Evolutionary conservation across 2,113 vertebrate species (phyloP).

Genomic region (Melanostigma gelatinosum): DNA sequence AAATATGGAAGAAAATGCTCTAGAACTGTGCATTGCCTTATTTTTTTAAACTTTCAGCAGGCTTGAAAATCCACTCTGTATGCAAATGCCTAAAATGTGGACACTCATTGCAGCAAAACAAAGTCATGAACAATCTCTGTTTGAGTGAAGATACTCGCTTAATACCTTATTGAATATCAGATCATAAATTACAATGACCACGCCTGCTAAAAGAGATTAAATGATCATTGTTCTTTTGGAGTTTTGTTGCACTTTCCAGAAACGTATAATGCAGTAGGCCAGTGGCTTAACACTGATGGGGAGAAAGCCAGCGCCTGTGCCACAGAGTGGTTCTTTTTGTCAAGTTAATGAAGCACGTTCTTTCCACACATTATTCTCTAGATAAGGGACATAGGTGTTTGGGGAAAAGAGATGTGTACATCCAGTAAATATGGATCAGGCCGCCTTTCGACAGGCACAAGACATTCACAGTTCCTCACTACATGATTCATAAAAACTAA

Average conservation of each 20-base stretch:
- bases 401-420: slow-evolving; percentile 58
- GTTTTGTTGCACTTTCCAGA: slow-evolving; percentile 75
- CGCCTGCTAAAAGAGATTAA: slow-evolving; percentile 29
- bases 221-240: slow-evolving; percentile 30
- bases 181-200: slow-evolving; percentile 39
- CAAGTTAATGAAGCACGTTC: slow-evolving; percentile 47
- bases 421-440: slow-evolving; percentile 61
- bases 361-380: slow-evolving; percentile 36
- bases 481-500: slow-evolving; percentile 65
- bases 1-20: slow-evolving; percentile 83
- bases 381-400: slow-evolving; percentile 33
- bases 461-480: slow-evolving; percentile 73
- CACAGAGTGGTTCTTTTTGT: slow-evolving; percentile 38
- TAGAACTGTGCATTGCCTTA: slow-evolving; percentile 68
- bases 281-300: not conserved
- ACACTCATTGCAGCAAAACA: slow-evolving; percentile 23
- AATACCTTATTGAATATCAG: slow-evolving; percentile 39
- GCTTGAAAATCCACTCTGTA: slow-evolving; percentile 35
- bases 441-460: slow-evolving; percentile 73
- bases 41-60: slow-evolving; percentile 51
- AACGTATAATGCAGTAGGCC: slow-evolving; percentile 23
- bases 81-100: slow-evolving; percentile 18
- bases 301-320: slow-evolving; percentile 22
- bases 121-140: slow-evolving; percentile 10
- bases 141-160: slow-evolving; percentile 14